Conservation (phyloP, 2,888 invertebrate species). For the Protophormia terraenovae region DNA sequence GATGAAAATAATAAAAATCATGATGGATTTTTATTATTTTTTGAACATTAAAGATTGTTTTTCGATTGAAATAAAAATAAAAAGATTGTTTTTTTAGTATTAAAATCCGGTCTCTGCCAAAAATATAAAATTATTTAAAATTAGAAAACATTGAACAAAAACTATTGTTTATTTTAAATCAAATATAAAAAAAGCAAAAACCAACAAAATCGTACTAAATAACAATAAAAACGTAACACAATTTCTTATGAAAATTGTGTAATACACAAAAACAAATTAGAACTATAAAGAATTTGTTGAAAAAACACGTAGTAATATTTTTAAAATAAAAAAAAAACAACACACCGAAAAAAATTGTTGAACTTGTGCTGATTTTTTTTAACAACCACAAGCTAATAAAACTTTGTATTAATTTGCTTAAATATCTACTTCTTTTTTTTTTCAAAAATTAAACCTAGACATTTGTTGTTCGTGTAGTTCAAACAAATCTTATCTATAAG, state of each 20-base stretch:
- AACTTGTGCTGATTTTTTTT: neutral
- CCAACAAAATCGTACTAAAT: no score
- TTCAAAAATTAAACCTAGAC: neutral
- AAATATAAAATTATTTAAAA: neutral
- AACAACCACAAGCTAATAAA: neutral
- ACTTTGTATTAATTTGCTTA: neutral
- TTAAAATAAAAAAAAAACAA: neutral
- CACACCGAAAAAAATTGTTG: neutral
- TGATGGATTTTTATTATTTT: no score
- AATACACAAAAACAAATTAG: neutral
- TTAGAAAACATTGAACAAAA: neutral
- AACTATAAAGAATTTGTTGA: conserved; percentile 32
- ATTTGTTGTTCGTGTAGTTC: neutral
- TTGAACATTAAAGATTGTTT: no score
- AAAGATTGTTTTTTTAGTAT: no score
- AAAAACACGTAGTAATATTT: conserved; percentile 47
- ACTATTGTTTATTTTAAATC: neutral
- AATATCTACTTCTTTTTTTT: neutral
- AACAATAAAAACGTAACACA: neutral
- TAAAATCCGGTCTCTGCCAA: no score
- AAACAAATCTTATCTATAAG: neutral
- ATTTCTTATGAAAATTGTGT: conserved; percentile 15
- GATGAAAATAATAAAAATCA: no score
- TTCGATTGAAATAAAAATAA: no score
- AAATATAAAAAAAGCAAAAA: neutral